Base-by-base conservation (phyloP, 2,888 invertebrate species). In the Hypercompe scribonia region DNA sequence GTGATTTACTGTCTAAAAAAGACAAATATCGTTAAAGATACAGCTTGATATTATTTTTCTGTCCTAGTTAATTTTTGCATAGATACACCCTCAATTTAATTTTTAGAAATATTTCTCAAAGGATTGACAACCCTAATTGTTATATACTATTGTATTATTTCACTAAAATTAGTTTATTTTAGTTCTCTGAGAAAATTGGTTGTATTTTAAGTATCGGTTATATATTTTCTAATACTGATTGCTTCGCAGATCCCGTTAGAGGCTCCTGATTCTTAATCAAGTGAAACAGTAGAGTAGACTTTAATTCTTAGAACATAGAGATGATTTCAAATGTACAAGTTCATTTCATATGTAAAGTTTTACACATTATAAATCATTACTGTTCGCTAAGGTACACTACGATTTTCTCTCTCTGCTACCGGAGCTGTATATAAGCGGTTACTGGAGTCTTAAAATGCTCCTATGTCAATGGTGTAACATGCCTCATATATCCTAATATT, bases 61-160 rank as follows among this genome's bases (percentile, higher is more conserved):
- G 5, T 50, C 21, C 50, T 24, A 24, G 8, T 21, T 46, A 21
- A 21, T 46, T 46, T 46, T 18, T 21, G 21, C 21, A 46, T 18
- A 21, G 13, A 13, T 39, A 11, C 13, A 13, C 39, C 13, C 13
- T 11, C 15, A 5, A 39, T 39, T n/a, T n/a, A 0, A 13, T 24
- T 54, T n/a, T 54, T 8, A 11, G 3, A 54, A 24, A 7, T 31
- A 39, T 31, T 31, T 42, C 8, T 24, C 11, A 28, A 46, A 42
- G 31, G 8, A 46, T n/a, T 70, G 70, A 13, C 70, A 70, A 70
- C 70, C 70, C 70, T 70, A 46, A 2, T 1, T 34, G 63, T 33
- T 64, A 64, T 64, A 33, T 42, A 33, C n/a, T 42, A 42, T 70
- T 46, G 33, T 42, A 68, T 70, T 63, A 70, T 70, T 68, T 50